Base-by-base conservation (phyloP, 30 jellyfish, hydroid and myxozoan genomes). In the Euphysa ruthae region DNA sequence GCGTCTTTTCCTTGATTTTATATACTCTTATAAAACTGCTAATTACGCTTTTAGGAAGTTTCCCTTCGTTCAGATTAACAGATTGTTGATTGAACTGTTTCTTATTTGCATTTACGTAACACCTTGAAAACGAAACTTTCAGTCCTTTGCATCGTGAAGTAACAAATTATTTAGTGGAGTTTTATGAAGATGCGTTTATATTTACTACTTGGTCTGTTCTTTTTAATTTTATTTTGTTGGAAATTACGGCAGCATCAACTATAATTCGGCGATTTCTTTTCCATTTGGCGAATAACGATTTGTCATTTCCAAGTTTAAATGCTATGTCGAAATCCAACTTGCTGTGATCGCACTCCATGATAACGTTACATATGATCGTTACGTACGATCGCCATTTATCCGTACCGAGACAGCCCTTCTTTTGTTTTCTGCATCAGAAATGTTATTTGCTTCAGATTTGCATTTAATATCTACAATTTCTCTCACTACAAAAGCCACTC, bases 241-340 rank as follows among this genome's bases (percentile, higher is more conserved):
- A 55, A 31, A 15, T 32, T 25, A 28, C 73, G 5, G 73, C 86
- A 4, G 80, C 84, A 38, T 38, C 52, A 38, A 38, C n/a, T 38
- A 38, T 38, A 38, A 38, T 8, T 8, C 52, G 12, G 52, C 52
- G 52, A 31, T 74, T 32, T 61, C 58, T 34, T 12, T 19, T 25
- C 71, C 80, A 74, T 32, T 38, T 74, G 24, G 86, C 42, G 26
- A 58, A 70, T 31, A 74, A 20, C 6, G 86, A 61, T 61, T 74
- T 74, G 43, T 38, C 77, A 43, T 57, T 61, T 58, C 86, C 84
- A 35, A 16, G 46, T 44, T 44, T 74, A 8, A 19, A 35, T 18
- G 81, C 80, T 32, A 61, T 58, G 6, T 78, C 93, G 52, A 8
- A 8, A 38, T 38, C 52, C n/a, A n/a, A n/a, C n/a, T n/a, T n/a